Evolutionary conservation across 2,888 invertebrate species (phyloP), one percentile per base, ranked within the genome.

Genomic region (Thecocarcelia acutangulata): DNA sequence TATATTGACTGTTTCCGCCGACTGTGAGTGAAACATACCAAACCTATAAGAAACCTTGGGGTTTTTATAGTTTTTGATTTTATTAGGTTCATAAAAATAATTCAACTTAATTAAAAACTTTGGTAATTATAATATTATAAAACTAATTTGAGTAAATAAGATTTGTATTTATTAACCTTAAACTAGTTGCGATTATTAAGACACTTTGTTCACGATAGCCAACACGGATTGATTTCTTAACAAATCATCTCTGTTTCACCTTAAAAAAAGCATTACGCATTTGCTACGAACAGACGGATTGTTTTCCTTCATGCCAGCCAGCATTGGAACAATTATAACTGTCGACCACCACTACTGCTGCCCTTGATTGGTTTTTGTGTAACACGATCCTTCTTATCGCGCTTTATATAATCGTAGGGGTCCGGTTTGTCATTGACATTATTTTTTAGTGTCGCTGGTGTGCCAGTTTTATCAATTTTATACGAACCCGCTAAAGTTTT

Each of bases 321-420:
- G 13, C 17, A 9, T 17, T 13, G 2, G 46, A 37, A 54, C 33
- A 44, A 64, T 56, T 80, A 68, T 42, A 77, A 79, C 44, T 83
- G 80, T 19, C 84, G 68, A 3, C 80, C 76, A 61, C 64, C 75
- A 50, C 15, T 37, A 15, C 28, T 75, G 33, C 19, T 84, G n/a
- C 44, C 19, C 48, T 83, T 84, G 21, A 79, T 64, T 4, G 85
- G 85, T 61, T 85, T 85, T 8, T 84, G 78, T 74, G 85, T 85
- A 24, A 74, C 79, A n/a, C 86, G 86, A 81, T 87, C 87, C 66
- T 88, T 87, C 72, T 87, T 88, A 17, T 88, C 87, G 3, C 87
- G 85, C 63, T 87, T 88, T 72, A 86, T 83, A 75, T 86, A 87
- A 44, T 86, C 87, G 66, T 86, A 87, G 0, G 84, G 69, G 66